A percentile compares a stretch with the other conserved stretches of the same genome.
Evolutionary conservation across 2,888 invertebrate species (phyloP).

Genomic region (Drosophila hamatofila): DNA sequence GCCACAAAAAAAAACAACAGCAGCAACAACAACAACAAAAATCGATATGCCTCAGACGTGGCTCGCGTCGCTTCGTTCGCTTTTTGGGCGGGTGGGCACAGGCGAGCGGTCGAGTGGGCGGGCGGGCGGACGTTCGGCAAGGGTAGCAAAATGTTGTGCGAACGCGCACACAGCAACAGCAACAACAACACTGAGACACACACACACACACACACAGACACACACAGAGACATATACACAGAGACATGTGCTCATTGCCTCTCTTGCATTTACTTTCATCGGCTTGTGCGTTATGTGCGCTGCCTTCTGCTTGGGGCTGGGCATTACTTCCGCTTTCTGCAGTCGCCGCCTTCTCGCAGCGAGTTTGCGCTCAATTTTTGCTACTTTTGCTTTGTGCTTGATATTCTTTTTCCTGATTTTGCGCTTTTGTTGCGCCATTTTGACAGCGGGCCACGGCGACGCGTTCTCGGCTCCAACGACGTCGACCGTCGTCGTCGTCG

Average conservation of each 20-base stretch:
- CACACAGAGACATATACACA: slow-evolving; percentile 20
- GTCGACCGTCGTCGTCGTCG: slow-evolving; percentile 7
- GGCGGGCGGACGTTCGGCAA: slow-evolving; percentile 53
- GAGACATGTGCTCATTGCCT: slow-evolving; percentile 33
- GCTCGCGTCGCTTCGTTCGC: slow-evolving; percentile 44
- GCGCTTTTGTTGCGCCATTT: slow-evolving; percentile 74
- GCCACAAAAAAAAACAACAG: slow-evolving; percentile 43
- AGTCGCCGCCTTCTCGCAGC: slow-evolving; percentile 30
- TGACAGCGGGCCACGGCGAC: slow-evolving; percentile 41
- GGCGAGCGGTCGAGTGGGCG: slow-evolving; percentile 16
- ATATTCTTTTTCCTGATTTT: slow-evolving; percentile 73
- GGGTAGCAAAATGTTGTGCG: slow-evolving; percentile 80
- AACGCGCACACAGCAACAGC: slow-evolving; percentile 49
- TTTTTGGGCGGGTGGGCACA: slow-evolving; percentile 30
- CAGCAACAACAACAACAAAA: slow-evolving; percentile 45
- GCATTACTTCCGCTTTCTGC: slow-evolving; percentile 53
- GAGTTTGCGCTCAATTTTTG: slow-evolving; percentile 80
- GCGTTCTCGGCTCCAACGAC: slow-evolving; percentile 6
- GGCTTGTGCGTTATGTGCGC: slow-evolving; percentile 61
- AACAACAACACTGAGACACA: slow-evolving; percentile 29
- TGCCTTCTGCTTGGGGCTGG: slow-evolving; percentile 48
- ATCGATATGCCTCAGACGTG: slow-evolving; percentile 82
- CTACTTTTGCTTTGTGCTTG: slow-evolving; percentile 75
- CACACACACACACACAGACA: slow-evolving; percentile 15
- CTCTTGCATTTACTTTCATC: slow-evolving; percentile 63